Conservation (phyloP, 2,797 vertebrate genomes). For the Myotis pilosus region DNA sequence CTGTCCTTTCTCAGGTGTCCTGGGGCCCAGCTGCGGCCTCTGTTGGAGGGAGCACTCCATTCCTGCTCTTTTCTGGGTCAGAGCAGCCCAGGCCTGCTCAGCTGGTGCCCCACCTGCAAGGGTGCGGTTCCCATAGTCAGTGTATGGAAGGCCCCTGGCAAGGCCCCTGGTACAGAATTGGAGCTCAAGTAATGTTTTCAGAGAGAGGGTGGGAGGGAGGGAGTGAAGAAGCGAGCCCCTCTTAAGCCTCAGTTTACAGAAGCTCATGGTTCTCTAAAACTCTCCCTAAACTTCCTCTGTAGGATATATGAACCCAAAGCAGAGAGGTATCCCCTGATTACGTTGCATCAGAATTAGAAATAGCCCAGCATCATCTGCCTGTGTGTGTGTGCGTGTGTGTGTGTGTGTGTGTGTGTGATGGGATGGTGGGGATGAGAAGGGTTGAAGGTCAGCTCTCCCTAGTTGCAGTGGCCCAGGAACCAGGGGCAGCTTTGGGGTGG, state of each 20-base stretch:
- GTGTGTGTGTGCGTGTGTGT: too few species aligned
- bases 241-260: neutral
- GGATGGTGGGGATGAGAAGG: accelerated
- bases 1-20: neutral
- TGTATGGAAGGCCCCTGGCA: neutral
- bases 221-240: neutral
- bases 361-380: neutral
- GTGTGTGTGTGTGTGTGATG: neutral
- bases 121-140: neutral
- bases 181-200: neutral
- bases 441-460: too few species aligned
- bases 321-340: too few species aligned
- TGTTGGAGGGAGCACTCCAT: neutral
- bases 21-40: neutral
- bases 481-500: neutral
- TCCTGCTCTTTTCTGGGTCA: neutral
- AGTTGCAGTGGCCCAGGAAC: neutral
- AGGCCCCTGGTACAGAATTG: neutral
- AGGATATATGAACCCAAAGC: neutral
- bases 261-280: neutral
- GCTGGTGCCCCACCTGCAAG: neutral
- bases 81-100: neutral
- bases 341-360: neutral
- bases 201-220: neutral
- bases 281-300: neutral